Base-by-base conservation (phyloP, 2,797 vertebrate genomes). In the Gymnothorax reevesii region DNA sequence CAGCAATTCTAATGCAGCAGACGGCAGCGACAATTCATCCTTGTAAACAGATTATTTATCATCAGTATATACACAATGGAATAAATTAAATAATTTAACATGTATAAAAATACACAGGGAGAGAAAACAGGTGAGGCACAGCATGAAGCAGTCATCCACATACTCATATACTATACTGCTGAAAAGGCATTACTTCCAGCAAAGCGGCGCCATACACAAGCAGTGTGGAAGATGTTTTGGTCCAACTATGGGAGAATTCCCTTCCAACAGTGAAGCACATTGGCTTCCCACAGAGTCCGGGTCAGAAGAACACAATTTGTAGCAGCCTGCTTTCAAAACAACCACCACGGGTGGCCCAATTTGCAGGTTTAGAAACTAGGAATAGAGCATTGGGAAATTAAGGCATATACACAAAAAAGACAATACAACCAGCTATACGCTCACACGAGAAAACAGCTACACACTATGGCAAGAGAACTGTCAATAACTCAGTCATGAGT, bases 31-130 rank as follows among this genome's bases (percentile, higher is more conserved):
- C 77, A 80, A 7, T 80, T n/a, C 25, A 55, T 22, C 55, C 17
- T n/a, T 49, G 13, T 22, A 49, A 77, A 49, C 5, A 7, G 42
- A 77, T 52, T 33, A 77, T 52, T 52, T 3, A 3, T 17, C 13
- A 75, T 83, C 27, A 83, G 77, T 7, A 77, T 84, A 83, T 59
- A 77, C 55, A 88, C 55, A 88, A 75, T 84, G 52, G 73, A 83
- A 69, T 52, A 90, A 89, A 91, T 90, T 7, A 92, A 91, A 89
- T 87, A 89, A 62, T 7, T 88, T 84, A 75, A 91, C 91, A 91
- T 91, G 90, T 90, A 91, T 12, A 54, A 22, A 60, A 84, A 12
- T 86, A 49, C 6, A 20, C 82, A 62, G 77, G 57, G 7, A 77
- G 25, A 64, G 62, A 54, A 22, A 9, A 9, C n/a, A 69, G n/a